Evolutionary conservation across 2,113 vertebrate genomes (phyloP).

Genomic region (Euleptes europaea): DNA sequence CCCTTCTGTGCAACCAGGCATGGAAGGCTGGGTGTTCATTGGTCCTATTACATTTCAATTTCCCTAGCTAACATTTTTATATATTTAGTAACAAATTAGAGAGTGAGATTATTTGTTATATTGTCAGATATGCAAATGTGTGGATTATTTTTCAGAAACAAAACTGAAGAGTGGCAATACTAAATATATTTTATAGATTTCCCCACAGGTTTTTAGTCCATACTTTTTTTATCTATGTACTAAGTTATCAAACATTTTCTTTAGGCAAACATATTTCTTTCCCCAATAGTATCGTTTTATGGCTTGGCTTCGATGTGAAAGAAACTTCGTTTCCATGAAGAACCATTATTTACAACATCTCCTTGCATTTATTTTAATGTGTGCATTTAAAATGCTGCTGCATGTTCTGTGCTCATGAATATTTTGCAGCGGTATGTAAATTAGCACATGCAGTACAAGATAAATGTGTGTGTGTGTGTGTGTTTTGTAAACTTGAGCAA

Average conservation of each 20-base stretch:
- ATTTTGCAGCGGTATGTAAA: conserved; percentile 33
- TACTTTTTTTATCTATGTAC: conserved; percentile 19
- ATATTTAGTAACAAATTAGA: conserved; percentile 5
- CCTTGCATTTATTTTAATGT: conserved; percentile 42
- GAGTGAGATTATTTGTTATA: not conserved
- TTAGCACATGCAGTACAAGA: not conserved
- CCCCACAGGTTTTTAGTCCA: not conserved
- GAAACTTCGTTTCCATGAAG: conserved; percentile 8
- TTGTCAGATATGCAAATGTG: not conserved
- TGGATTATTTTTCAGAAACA: conserved; percentile 14
- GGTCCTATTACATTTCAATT: not conserved
- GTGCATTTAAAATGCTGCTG: conserved; percentile 19
- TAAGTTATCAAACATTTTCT: conserved; percentile 19
- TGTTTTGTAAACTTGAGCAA: conserved; percentile 17
- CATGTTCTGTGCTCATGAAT: conserved; percentile 34
- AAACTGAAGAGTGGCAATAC: not conserved
- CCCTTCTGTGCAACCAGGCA: not conserved
- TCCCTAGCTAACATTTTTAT: not conserved
- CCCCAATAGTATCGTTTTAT: conserved; percentile 12
- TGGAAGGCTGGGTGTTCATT: not conserved
- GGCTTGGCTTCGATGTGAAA: not conserved
- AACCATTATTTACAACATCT: conserved; percentile 28
- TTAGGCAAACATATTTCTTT: conserved; percentile 29
- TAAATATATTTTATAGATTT: conserved; percentile 1
- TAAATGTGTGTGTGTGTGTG: conserved; percentile 23